Base-by-base conservation (phyloP, 1,140 invertebrate genomes). In the Saccostrea glomerata region DNA sequence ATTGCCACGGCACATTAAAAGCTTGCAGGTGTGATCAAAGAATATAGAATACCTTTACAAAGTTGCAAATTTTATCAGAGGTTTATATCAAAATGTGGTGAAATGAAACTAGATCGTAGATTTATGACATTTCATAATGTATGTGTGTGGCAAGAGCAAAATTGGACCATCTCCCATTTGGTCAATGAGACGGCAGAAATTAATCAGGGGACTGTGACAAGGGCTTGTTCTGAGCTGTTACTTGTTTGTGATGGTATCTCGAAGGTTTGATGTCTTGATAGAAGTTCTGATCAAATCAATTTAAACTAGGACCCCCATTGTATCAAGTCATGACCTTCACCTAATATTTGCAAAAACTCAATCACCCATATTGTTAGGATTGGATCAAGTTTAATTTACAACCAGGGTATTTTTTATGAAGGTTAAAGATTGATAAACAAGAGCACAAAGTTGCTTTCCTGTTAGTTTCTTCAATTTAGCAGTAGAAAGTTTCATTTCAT, bases 51-150 rank as follows among this genome's bases (percentile, higher is more conserved):
- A 73, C 25, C 25, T 15, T 30, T 73, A 36, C 70, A 73, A 73
- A 30, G 23, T 73, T 73, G 30, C 70, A 73, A 36, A 73, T 73
- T 25, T 73, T 73, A 73, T 73, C 70, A 25, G 7, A 73, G 25
- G 12, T 13, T 73, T 30, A 30, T 30, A 73, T 30, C 70, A 73
- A 30, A 30, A 63, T 63, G 58, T 63, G 58, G 58, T 63, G 58
- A 63, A n/a, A 63, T 63, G 58, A 63, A 73, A 73, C 70, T 73
- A 73, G 70, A 73, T 73, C 25, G 30, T 15, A 73, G 25, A 73
- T 73, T 73, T 73, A 73, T 73, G 70, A 73, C 70, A 73, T 30
- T 73, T 73, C 70, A 73, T 73, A 73, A 73, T 73, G 70, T 73
- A 73, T 73, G 70, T 73, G 70, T 73, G 70, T 73, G 70, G 70